Evolutionary conservation across 1,140 invertebrate genomes (phyloP), one percentile per base, ranked within the genome.

Genomic region (Dendroctonus ponderosae): DNA sequence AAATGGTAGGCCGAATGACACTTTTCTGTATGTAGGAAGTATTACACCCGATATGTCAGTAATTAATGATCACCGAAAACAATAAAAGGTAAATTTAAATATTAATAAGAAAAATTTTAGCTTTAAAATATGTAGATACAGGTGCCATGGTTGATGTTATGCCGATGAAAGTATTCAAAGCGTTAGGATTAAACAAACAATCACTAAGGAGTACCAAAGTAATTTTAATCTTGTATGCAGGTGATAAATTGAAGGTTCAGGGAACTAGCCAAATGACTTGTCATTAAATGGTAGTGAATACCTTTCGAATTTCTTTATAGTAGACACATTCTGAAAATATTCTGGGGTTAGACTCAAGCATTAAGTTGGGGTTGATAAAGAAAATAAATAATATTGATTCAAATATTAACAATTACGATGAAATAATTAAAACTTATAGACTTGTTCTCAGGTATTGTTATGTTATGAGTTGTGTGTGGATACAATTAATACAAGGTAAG

Each of bases 201-300:
- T 9, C 11, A 6, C 14, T 59, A 26, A 58, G 41, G 12, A 12
- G 15, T 39, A 44, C 65, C 52, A 40, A 44, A 11, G 37, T 51
- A 38, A 56, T 42, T 38, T 62, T 67, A 54, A 67, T 46, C 26
- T 67, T 50, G 42, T 67, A 67, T 67, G 61, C 65, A 4, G 58
- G 58, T 11, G 48, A 60, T 41, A 44, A 44, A 9, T 56, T 67
- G 56, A 64, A 66, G 60, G 65, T 72, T 15, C n/a, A n/a, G n/a
- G n/a, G n/a, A n/a, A n/a, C n/a, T n/a, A n/a, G n/a, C n/a, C n/a
- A n/a, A n/a, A n/a, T n/a, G n/a, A n/a, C n/a, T n/a, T n/a, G n/a
- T n/a, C n/a, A n/a, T n/a, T n/a, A n/a, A n/a, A n/a, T n/a, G n/a
- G n/a, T n/a, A n/a, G n/a, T n/a, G n/a, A n/a, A n/a, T n/a, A n/a